Base-by-base conservation (phyloP, 2,113 vertebrate genomes). In the Malaclemys terrapin region DNA sequence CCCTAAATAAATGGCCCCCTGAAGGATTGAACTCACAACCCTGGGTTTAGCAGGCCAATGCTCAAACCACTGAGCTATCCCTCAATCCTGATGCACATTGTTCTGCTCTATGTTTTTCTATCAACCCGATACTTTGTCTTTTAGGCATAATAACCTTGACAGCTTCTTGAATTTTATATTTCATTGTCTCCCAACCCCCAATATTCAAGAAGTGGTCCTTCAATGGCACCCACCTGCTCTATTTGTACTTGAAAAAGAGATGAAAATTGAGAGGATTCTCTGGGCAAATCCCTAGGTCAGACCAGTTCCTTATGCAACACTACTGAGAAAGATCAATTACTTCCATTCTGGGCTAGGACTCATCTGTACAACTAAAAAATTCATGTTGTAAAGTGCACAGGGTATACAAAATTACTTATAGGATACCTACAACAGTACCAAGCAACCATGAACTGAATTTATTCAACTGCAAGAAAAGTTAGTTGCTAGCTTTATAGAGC, bases 291-390 rank as follows among this genome's bases (percentile, higher is more conserved):
- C 8, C 3, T 20, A 81, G 7, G 53, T 56, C 57, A 59, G 27
- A n/a, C 9, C n/a, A 56, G 14, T 56, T 62, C 4, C 4, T 59
- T 35, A 10, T 0, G 1, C 4, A 4, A 53, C 9, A 42, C 0
- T 1, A 38, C 3, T 25, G 82, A 49, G 8, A 25, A 57, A 27
- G 12, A n/a, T 2, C 6, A 22, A 78, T 12, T 38, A 22, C 8
- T 81, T 0, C 29, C 25, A 62, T 9, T 94, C 85, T 72, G 84
- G 1, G 82, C 52, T 22, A 76, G 22, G 20, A 49, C 1, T 79
- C 16, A 86, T 19, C 49, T 84, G 87, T 12, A 31, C 22, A 89
- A 82, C 0, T 56, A 8, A 56, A 91, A 88, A 9, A 88, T 81
- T 57, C 10, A 47, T 14, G 5, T 86, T n/a, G 2, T 10, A 3